These are phyloP conservation scores for Laupala kohalensis DNA, from an alignment of 1,140 invertebrate genomes.

Conservation along the genomic window DNA sequence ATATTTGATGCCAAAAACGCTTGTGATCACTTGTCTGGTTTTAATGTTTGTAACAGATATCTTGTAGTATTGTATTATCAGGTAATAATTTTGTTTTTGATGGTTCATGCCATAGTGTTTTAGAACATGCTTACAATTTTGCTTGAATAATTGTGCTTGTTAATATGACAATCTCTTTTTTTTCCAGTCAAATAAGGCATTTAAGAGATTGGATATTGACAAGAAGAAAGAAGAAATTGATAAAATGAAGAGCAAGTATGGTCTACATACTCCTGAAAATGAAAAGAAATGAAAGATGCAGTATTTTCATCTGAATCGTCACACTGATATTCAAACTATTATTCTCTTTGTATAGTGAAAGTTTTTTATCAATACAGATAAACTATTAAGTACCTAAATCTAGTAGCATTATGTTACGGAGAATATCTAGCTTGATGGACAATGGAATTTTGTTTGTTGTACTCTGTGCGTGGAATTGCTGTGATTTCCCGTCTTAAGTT, in stretches of 20 bases:
- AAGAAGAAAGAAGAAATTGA: slow-evolving; percentile 96
- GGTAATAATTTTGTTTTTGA: slow-evolving; percentile 23
- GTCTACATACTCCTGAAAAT: slow-evolving; percentile 42
- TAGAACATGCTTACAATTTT: not conserved
- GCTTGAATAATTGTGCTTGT: not conserved
- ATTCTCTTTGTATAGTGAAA: too few relatives aligned
- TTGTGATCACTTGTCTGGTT: slow-evolving; percentile 96
- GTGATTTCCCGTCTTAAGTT: too few relatives aligned
- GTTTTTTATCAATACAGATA: too few relatives aligned
- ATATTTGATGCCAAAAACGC: slow-evolving; percentile 99
- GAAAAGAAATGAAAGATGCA: slow-evolving; percentile 25
- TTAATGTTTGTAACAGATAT: slow-evolving; percentile 98
- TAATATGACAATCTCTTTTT: not conserved
- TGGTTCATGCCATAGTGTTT: slow-evolving; percentile 35
- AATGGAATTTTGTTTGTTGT: too few relatives aligned
- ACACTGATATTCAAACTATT: too few relatives aligned
- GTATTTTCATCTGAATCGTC: too few relatives aligned
- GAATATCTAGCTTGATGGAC: too few relatives aligned
- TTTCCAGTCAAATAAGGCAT: slow-evolving; percentile 77
- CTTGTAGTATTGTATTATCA: slow-evolving; percentile 95
- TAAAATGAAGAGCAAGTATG: slow-evolving; percentile 91
- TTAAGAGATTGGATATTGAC: slow-evolving; percentile 90
- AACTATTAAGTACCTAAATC: too few relatives aligned
- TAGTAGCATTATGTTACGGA: too few relatives aligned
- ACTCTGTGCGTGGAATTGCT: too few relatives aligned